phyloP scores from a whole-genome alignment of 2,797 vertebrate genomes.

The Eutrigla gurnardus region DNA sequence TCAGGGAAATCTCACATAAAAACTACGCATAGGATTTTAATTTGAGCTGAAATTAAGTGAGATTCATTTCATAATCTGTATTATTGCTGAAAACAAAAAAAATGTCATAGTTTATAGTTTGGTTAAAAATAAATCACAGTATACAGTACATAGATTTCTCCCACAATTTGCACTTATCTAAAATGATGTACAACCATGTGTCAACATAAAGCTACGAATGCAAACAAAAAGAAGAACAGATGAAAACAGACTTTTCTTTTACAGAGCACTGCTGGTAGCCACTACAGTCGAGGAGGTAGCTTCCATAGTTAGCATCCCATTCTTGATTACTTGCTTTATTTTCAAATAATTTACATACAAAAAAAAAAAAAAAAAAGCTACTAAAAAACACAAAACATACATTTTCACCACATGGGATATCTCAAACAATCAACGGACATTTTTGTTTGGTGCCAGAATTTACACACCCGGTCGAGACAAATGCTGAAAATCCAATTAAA shows the following conservation, averaged over 20 bases:
- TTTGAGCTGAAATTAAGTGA: conserved; percentile 59
- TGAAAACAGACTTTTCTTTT: conserved; percentile 81
- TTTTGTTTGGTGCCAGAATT: conserved; percentile 58
- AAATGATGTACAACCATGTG: conserved; percentile 89
- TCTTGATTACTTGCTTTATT: conserved; percentile 81
- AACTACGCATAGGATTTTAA: conserved; percentile 60
- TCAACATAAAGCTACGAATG: conserved; percentile 85
- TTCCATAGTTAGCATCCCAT: conserved; percentile 95
- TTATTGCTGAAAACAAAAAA: conserved; percentile 57
- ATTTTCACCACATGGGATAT: conserved; percentile 89
- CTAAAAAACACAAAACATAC: conserved; percentile 81
- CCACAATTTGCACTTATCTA: conserved; percentile 90
- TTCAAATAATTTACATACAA: conserved; percentile 93
- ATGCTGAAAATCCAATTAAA: conserved; percentile 17
- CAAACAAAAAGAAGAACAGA: conserved; percentile 49
- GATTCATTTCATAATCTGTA: conserved; percentile 58
- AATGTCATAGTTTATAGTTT: conserved; percentile 83
- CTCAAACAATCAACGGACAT: conserved; percentile 66
- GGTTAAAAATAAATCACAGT: conserved; percentile 89
- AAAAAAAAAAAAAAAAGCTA: conserved; percentile 46
- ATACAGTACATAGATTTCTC: conserved; percentile 93
- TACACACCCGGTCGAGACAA: conserved; percentile 51
- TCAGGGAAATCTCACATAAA: conserved; percentile 47
- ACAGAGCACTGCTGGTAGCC: conserved; percentile 92
- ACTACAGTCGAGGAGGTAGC: conserved; percentile 97